phyloP scores from a whole-genome alignment of 2,113 vertebrate species.

The Nycticryphes semicollaris region DNA sequence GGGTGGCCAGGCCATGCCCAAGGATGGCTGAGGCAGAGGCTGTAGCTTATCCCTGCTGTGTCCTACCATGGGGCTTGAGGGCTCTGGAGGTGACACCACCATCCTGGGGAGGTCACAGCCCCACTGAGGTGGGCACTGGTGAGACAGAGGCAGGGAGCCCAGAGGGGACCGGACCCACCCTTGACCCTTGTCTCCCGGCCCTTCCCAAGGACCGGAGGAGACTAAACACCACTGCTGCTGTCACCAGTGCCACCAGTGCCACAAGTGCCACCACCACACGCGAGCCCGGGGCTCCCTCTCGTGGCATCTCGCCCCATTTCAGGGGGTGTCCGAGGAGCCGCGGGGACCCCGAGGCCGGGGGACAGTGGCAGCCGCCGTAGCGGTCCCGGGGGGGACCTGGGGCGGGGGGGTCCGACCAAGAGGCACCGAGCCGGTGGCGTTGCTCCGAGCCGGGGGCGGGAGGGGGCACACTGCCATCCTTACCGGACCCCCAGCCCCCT shows the following conservation, averaged over 20 bases:
- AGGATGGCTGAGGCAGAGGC: not conserved
- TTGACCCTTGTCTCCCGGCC: not conserved
- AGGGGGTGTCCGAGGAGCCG: not conserved
- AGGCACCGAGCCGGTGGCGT: too few species aligned
- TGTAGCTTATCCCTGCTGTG: not conserved
- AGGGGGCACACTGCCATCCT: not conserved
- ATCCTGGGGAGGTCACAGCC: fast-evolving
- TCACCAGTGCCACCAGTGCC: not conserved
- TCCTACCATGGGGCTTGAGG: fast-evolving
- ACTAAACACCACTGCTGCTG: not conserved
- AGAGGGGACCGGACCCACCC: not conserved
- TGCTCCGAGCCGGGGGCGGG: too few species aligned
- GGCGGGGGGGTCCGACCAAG: not conserved
- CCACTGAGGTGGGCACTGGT: fast-evolving
- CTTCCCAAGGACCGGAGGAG: not conserved
- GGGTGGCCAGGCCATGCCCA: not conserved
- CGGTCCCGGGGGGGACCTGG: not conserved
- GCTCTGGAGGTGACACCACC: not conserved
- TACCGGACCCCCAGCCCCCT: not conserved
- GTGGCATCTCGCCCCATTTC: not conserved
- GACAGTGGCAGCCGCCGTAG: not conserved
- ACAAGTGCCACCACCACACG: not conserved
- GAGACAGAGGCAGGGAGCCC: fast-evolving
- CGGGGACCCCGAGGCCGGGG: not conserved
- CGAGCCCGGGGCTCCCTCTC: slow-evolving; percentile 30